phyloP scores from a whole-genome alignment of 1,140 invertebrate genomes.

The Bombus haemorrhoidalis region DNA sequence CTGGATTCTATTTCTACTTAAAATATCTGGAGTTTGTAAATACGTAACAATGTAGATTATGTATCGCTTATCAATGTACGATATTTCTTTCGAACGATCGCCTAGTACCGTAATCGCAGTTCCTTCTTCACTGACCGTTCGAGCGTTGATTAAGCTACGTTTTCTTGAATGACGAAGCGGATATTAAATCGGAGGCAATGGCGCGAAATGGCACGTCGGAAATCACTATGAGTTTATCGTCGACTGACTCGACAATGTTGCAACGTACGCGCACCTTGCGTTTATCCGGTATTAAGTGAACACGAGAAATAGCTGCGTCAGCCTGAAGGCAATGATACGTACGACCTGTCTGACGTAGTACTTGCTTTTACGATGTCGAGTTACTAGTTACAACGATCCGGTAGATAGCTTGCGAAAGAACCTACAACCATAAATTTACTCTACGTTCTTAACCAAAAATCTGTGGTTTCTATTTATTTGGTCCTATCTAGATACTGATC shows the following conservation, averaged over 20 bases:
- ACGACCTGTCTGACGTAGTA: background rate
- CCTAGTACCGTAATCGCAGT: background rate
- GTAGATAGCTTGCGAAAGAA: background rate
- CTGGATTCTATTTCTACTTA: background rate
- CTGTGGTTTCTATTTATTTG: background rate
- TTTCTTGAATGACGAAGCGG: conserved; percentile 32
- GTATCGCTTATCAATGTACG: too few relatives aligned
- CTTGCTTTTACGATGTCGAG: background rate
- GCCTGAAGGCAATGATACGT: background rate
- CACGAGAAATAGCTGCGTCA: conserved; percentile 26
- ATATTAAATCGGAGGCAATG: conserved; percentile 26
- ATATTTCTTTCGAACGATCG: background rate
- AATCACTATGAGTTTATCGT: conserved; percentile 47
- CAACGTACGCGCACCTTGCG: conserved; percentile 11
- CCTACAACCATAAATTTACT: background rate
- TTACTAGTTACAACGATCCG: background rate
- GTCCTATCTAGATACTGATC: background rate
- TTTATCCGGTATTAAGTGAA: conserved; percentile 22
- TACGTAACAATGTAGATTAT: background rate
- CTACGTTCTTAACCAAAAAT: background rate
- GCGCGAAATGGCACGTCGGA: conserved; percentile 39
- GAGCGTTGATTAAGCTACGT: background rate
- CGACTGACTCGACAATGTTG: conserved; percentile 47
- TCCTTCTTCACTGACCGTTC: background rate
- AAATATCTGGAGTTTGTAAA: background rate